Conservation (phyloP, 2,113 vertebrate species). For the Ascaphus truei region DNA sequence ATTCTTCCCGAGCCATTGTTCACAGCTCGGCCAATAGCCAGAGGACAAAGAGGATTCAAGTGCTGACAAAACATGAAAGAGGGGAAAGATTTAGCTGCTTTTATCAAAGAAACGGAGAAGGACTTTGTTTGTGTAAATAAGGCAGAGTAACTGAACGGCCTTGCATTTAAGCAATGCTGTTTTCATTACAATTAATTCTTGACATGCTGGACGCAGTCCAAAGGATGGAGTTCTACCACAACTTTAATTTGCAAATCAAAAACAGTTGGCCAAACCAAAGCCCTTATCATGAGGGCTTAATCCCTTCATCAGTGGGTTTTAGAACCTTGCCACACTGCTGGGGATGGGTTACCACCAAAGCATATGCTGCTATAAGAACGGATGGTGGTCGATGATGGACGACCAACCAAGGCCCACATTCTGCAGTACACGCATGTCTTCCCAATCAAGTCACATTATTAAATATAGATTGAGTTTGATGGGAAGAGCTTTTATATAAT, state of each 20-base stretch:
- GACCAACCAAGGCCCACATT: not conserved
- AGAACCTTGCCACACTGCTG: not conserved
- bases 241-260: constrained; percentile 88
- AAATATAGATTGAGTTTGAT: no score
- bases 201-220: constrained; percentile 80
- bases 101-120: constrained; percentile 97
- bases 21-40: constrained; percentile 97
- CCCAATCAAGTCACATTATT: no score
- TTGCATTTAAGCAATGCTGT: constrained; percentile 84
- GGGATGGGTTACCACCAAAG: not conserved
- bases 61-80: constrained; percentile 99
- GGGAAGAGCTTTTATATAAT: no score
- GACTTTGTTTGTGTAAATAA: constrained; percentile 99
- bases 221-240: constrained; percentile 76
- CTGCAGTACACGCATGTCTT: no score
- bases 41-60: constrained; percentile 99
- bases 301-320: constrained; percentile 25
- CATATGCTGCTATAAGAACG: not conserved
- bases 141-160: constrained; percentile 89
- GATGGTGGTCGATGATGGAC: not conserved
- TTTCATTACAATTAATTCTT: constrained; percentile 86
- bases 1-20: constrained; percentile 92
- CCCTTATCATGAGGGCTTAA: constrained; percentile 77
- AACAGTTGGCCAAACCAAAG: constrained; percentile 81
- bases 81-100: constrained; percentile 98